A percentile compares a stretch with the other conserved stretches of the same genome.
Evolutionary conservation across 1,140 invertebrate genomes (phyloP).

Genomic region (Drosophila lacertosa): DNA sequence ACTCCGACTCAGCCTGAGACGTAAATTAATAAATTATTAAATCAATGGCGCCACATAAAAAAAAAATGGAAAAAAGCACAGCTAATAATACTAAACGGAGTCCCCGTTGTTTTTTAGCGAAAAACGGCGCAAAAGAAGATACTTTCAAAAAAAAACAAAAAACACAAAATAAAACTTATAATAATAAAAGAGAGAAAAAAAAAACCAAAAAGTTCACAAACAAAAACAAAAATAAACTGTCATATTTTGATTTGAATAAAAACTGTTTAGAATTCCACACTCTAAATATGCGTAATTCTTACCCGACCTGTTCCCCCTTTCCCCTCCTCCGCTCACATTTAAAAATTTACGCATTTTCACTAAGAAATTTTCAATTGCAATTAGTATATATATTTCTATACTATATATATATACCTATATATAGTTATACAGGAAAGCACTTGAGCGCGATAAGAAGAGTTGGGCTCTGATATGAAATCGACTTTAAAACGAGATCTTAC

Average conservation of each 20-base stretch:
- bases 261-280: constrained; percentile 45
- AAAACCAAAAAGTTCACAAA: constrained; percentile 8
- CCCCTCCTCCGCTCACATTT: neutral
- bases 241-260: constrained; percentile 65
- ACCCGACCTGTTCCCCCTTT: constrained; percentile 60
- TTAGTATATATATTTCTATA: no score
- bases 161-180: constrained; percentile 1
- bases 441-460: constrained; percentile 36
- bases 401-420: no score
- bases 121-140: constrained; percentile 61
- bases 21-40: constrained; percentile 71
- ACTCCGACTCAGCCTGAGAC: constrained; percentile 42
- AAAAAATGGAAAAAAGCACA: constrained; percentile 3
- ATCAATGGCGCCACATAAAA: constrained; percentile 59
- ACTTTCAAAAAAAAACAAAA: constrained; percentile 58
- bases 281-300: constrained; percentile 67
- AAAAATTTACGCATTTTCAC: constrained; percentile 4
- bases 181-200: neutral
- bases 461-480: constrained; percentile 12
- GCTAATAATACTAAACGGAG: constrained; percentile 33
- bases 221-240: constrained; percentile 43
- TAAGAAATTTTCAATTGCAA: constrained; percentile 22
- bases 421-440: constrained; percentile 25
- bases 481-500: constrained; percentile 65
- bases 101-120: constrained; percentile 57